Conservation (phyloP, 2,113 vertebrate species). For the Stomatorhinus ivindoensis region DNA sequence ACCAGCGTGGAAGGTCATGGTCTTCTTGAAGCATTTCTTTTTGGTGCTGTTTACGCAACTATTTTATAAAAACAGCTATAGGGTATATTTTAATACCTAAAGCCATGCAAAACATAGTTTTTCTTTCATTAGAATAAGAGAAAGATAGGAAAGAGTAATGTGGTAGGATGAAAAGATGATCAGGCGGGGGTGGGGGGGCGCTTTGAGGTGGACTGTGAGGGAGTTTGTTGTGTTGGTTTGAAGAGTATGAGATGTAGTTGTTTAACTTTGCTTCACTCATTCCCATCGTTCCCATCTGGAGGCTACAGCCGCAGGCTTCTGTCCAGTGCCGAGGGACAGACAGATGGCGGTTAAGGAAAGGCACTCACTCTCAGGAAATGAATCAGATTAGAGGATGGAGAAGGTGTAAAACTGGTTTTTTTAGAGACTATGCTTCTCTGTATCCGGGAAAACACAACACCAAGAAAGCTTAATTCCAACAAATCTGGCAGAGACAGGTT, state of each 20-base stretch:
- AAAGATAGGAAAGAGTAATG: constrained; percentile 12
- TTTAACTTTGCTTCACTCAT: constrained; percentile 20
- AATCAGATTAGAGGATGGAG: constrained; percentile 25
- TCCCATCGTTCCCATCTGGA: constrained; percentile 20
- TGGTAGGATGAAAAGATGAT: constrained; percentile 10
- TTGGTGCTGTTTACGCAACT: not conserved
- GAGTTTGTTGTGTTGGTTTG: constrained; percentile 23
- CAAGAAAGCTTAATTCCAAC: not conserved
- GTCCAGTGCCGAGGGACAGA: constrained; percentile 33
- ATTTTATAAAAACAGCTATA: not conserved
- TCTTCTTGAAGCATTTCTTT: not conserved
- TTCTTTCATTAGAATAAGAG: not conserved
- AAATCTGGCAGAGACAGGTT: not conserved
- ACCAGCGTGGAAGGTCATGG: not conserved
- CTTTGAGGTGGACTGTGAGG: not conserved
- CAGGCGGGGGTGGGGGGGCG: not conserved
- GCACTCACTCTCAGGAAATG: constrained; percentile 27
- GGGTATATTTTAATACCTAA: not conserved
- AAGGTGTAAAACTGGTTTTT: not conserved
- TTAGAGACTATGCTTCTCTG: not conserved
- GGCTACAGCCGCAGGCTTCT: constrained; percentile 26
- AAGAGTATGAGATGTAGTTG: constrained; percentile 6
- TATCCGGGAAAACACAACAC: not conserved
- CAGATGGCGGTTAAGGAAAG: constrained; percentile 33
- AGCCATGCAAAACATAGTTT: not conserved